Base-by-base conservation (phyloP, 2,888 invertebrate species). In the Beris chalybata region DNA sequence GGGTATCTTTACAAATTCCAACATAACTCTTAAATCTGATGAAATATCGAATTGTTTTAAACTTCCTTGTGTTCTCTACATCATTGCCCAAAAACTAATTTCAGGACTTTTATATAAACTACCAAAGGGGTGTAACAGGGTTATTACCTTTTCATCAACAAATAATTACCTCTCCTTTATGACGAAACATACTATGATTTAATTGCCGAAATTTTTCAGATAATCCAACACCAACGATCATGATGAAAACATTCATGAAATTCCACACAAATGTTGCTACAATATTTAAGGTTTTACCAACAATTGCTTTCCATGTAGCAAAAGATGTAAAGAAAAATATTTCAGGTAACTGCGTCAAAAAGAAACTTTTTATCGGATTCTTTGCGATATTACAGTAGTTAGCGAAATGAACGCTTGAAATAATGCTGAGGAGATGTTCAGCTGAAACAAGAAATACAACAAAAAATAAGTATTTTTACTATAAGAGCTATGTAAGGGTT, bases 231-330 rank as follows among this genome's bases (percentile, higher is more conserved):
- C 90, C 89, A 15, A 90, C 82, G n/a, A 90, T 75, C 74, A 90
- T 90, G 29, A 91, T 86, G 71, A 90, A 86, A 58, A 90, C 77
- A 74, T 90, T 90, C 77, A 88, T 88, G 68, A 87, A 89, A 74
- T 87, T 90, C 90, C 90, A 91, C 1, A 86, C 81, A 61, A 88
- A 86, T 0, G 90, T 90, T 3, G 86, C 84, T 4, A 87, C 73
- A 4, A 87, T 72, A 70, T 89, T 85, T 63, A 86, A 65, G 2
- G 76, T n/a, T 69, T 77, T 78, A 4, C 75, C 78, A 71, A 74
- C 72, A 58, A 76, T 61, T 0, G 74, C 78, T 71, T 77, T 54
- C 30, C 69, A 48, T 4, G 67, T 9, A 7, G 77, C 75, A 65
- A 76, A 80, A 2, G 72, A 67, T 15, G 76, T 59, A 0, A 75